These are phyloP conservation scores for Myotis vivesi DNA, from an alignment of 2,797 vertebrate genomes.

Conservation along the genomic window DNA sequence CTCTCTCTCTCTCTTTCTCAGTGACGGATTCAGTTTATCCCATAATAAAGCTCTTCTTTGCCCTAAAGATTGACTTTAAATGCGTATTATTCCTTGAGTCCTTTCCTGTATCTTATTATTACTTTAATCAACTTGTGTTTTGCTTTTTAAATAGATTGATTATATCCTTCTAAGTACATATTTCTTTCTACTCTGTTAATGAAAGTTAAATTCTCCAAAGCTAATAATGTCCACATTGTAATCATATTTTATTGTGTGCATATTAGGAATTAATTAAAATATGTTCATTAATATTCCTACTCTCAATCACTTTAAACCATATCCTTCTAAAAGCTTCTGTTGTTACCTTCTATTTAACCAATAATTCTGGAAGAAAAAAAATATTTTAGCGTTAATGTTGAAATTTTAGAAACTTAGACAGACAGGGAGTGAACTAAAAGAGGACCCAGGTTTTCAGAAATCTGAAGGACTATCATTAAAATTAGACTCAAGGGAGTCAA, in stretches of 20 bases:
- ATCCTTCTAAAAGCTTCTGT: neutral
- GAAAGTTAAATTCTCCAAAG: neutral
- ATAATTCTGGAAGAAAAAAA: neutral
- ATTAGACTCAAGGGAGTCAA: neutral
- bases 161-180: neutral
- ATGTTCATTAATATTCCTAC: neutral
- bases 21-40: neutral
- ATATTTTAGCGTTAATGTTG: neutral
- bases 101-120: neutral
- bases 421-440: neutral
- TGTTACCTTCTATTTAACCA: neutral
- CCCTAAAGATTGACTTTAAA: neutral
- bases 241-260: neutral
- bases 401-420: neutral
- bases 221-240: neutral
- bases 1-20: neutral
- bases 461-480: neutral
- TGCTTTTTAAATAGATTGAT: conserved; percentile 5
- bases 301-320: neutral
- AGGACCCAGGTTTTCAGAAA: neutral
- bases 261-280: conserved; percentile 24
- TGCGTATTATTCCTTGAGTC: neutral
- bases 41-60: neutral
- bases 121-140: neutral
- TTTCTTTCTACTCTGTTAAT: neutral